phyloP scores from a whole-genome alignment of 2,888 invertebrate genomes.

The Nineta flava region DNA sequence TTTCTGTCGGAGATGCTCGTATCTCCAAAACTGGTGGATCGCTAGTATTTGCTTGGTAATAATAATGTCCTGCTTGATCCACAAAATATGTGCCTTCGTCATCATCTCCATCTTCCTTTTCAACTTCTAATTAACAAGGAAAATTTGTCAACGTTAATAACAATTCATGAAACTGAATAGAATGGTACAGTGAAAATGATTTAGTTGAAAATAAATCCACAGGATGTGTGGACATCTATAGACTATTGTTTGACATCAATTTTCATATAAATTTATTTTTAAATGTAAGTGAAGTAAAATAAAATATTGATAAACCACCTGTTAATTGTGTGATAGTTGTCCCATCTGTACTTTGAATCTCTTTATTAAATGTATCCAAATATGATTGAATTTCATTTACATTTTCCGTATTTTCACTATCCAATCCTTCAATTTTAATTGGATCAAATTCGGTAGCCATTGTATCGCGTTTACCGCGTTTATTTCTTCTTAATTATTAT shows the following conservation, averaged over 20 bases:
- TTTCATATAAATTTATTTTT: too few relatives aligned
- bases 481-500: neutral
- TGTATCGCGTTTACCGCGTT: constrained; percentile 4
- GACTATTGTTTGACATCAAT: too few relatives aligned
- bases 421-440: constrained; percentile 29
- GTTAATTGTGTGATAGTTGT: constrained; percentile 25
- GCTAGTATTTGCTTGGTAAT: constrained; percentile 56
- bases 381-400: constrained; percentile 65
- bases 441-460: constrained; percentile 26
- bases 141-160: neutral
- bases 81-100: constrained; percentile 60
- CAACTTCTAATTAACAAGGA: constrained; percentile 11
- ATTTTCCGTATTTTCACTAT: constrained; percentile 23
- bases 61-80: constrained; percentile 68
- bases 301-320: constrained; percentile 21
- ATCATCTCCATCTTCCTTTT: constrained; percentile 23
- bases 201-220: too few relatives aligned
- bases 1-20: constrained; percentile 8
- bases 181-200: neutral
- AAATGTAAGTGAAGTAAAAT: neutral
- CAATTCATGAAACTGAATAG: neutral
- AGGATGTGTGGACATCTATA: too few relatives aligned
- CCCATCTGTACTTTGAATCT: constrained; percentile 45
- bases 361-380: constrained; percentile 66
- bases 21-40: constrained; percentile 47